phyloP scores from a whole-genome alignment of 1,140 invertebrate species.

The Caenorhabditis tropicalis region DNA sequence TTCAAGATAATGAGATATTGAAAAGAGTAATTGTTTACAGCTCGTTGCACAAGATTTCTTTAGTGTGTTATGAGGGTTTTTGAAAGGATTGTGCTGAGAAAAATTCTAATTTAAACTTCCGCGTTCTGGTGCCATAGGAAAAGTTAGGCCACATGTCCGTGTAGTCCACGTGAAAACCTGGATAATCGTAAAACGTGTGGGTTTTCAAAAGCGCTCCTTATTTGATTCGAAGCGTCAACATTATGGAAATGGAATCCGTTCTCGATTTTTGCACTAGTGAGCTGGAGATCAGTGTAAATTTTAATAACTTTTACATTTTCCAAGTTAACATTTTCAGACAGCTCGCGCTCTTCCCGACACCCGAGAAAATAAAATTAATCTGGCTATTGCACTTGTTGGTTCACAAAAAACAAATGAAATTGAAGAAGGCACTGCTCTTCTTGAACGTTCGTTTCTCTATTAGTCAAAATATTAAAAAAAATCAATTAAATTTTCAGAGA shows the following conservation, averaged over 20 bases:
- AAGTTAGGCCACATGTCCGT: background rate
- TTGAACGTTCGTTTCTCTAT: background rate
- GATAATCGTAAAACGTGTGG: background rate
- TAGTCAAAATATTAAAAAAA: background rate
- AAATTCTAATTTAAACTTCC: background rate
- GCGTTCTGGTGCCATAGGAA: background rate
- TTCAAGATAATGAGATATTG: conserved; percentile 8
- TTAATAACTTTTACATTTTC: too few species aligned
- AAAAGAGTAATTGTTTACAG: conserved; percentile 9
- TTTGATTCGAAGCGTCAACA: background rate
- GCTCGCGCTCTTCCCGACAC: background rate
- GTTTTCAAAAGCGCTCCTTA: background rate
- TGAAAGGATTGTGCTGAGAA: too few species aligned
- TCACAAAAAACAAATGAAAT: background rate
- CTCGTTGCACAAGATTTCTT: background rate
- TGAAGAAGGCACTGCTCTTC: background rate
- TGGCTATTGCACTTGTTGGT: background rate
- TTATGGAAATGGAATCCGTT: conserved; percentile 4
- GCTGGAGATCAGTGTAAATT: background rate
- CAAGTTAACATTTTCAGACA: background rate
- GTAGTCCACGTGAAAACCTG: background rate
- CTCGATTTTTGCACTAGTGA: background rate
- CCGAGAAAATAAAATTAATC: background rate
- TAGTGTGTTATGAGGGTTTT: too few species aligned
- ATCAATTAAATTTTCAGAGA: background rate